Conservation (phyloP, 2,797 vertebrate genomes). For the Austrolebias charrua region DNA sequence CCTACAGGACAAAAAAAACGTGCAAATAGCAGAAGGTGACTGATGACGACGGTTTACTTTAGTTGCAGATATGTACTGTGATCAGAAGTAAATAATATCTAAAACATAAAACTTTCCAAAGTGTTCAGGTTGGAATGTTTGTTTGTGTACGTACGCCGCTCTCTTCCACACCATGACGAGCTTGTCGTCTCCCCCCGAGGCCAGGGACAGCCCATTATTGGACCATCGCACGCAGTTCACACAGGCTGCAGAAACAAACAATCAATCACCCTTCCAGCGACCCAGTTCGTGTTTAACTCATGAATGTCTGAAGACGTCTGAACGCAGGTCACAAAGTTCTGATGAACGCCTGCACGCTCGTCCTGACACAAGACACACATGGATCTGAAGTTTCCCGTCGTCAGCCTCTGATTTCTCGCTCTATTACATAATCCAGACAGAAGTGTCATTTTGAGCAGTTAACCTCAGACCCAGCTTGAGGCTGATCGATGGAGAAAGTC, state of each 20-base stretch:
- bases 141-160: slow-evolving; percentile 88
- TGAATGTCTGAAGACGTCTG: too few species aligned
- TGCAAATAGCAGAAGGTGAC: neutral
- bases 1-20: slow-evolving; percentile 67
- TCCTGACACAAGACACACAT: neutral
- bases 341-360: neutral
- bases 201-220: slow-evolving; percentile 95
- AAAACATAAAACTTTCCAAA: neutral
- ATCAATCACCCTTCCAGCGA: too few species aligned
- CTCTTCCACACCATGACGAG: slow-evolving; percentile 99
- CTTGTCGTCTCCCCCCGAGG: slow-evolving; percentile 97
- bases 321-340: neutral
- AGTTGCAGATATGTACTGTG: neutral
- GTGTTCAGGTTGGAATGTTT: too few species aligned
- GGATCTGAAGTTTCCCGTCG: neutral
- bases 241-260: slow-evolving; percentile 81
- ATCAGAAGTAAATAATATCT: neutral
- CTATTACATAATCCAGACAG: too few species aligned
- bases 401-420: neutral
- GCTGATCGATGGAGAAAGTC: too few species aligned
- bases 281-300: too few species aligned
- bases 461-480: too few species aligned
- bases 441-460: too few species aligned
- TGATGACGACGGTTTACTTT: too few species aligned
- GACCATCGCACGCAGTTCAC: slow-evolving; percentile 99